Evolutionary conservation across 2,888 invertebrate genomes (phyloP).

Genomic region (Sphaerophoria taeniata): DNA sequence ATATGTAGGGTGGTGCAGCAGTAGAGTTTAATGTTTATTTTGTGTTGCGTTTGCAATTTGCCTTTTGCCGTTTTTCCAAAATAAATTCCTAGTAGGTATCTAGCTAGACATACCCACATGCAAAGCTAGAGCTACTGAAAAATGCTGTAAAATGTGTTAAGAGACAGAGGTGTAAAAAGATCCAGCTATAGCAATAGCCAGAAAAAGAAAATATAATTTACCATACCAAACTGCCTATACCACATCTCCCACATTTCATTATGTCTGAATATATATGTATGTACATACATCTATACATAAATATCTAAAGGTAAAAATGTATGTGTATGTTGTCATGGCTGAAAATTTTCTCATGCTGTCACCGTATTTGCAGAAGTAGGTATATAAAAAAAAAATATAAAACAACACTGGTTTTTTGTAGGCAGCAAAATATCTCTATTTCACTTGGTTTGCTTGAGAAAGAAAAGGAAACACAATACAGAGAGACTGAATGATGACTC

Average conservation of each 20-base stretch:
- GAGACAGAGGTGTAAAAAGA: neutral
- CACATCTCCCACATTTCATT: constrained; percentile 32
- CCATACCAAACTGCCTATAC: constrained; percentile 38
- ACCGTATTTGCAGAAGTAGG: constrained; percentile 45
- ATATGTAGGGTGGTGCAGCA: constrained; percentile 40
- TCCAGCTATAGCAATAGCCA: neutral
- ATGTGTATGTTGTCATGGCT: constrained; percentile 31
- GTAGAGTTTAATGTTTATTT: constrained; percentile 64
- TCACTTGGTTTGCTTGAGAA: constrained; percentile 13
- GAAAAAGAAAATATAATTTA: constrained; percentile 48
- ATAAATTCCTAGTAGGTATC: constrained; percentile 30
- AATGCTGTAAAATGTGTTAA: neutral
- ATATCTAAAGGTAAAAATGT: neutral
- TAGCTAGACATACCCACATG: neutral
- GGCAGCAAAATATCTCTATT: constrained; percentile 19
- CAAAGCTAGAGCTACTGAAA: neutral
- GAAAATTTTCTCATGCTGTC: constrained; percentile 62
- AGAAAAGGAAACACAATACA: constrained; percentile 49
- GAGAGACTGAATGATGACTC: constrained; percentile 61
- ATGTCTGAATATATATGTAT: constrained; percentile 9
- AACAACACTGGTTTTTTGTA: constrained; percentile 10
- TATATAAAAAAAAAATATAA: constrained; percentile 33
- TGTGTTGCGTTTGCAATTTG: constrained; percentile 72
- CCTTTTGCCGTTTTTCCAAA: constrained; percentile 63
- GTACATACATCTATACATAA: neutral